A percentile compares a stretch with the other conserved stretches of the same genome.
These are phyloP conservation scores for Neelides sp. DNA, from an alignment of 1,140 invertebrate species.

Conservation along the genomic window DNA sequence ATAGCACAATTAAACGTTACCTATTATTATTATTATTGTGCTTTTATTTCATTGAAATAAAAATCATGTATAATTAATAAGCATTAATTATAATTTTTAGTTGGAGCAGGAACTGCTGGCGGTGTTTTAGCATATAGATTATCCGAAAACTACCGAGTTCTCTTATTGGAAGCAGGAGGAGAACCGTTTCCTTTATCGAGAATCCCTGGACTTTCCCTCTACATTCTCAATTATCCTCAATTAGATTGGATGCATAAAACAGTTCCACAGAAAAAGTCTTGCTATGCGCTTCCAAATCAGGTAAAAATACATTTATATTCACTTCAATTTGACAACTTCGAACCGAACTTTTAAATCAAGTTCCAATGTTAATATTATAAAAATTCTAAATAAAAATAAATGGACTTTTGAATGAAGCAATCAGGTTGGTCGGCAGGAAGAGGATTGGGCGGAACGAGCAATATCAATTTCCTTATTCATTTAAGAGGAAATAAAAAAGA, in stretches of 20 bases:
- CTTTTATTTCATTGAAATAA: not conserved
- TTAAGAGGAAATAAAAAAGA: slow-evolving; percentile 49
- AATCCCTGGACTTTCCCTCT: not conserved
- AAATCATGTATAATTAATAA: not conserved
- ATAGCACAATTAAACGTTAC: too few species aligned
- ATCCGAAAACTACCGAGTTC: not conserved
- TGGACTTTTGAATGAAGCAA: too few species aligned
- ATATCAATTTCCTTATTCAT: slow-evolving; percentile 53
- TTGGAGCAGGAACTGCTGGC: slow-evolving; percentile 3
- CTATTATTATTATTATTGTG: too few species aligned
- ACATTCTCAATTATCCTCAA: slow-evolving; percentile 3
- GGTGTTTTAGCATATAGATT: not conserved
- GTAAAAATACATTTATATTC: too few species aligned
- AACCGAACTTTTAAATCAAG: too few species aligned
- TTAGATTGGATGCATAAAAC: slow-evolving; percentile 9
- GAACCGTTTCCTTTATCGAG: slow-evolving; percentile 2
- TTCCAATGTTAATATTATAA: too few species aligned
- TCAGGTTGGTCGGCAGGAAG: slow-evolving; percentile 39
- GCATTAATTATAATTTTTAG: not conserved
- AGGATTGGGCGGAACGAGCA: slow-evolving; percentile 45
- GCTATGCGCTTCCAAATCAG: too few species aligned
- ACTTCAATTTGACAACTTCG: too few species aligned
- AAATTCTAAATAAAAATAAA: too few species aligned
- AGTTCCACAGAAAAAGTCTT: too few species aligned
- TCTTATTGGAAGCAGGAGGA: slow-evolving; percentile 6